phyloP scores from a whole-genome alignment of 2,888 invertebrate genomes.

The Drepana falcataria region DNA sequence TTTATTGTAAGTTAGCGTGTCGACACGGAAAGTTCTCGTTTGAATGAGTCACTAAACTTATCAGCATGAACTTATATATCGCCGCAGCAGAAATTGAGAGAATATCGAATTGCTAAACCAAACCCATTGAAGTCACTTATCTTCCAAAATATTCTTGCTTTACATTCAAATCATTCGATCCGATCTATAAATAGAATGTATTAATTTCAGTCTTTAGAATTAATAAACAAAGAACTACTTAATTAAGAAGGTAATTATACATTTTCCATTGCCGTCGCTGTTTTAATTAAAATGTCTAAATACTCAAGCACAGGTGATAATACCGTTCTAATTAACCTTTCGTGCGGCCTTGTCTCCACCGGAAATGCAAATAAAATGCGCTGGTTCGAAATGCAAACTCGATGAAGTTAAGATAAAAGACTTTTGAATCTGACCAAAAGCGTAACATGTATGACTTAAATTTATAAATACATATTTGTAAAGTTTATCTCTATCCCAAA shows the following conservation, averaged over 20 bases:
- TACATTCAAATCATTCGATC: no score
- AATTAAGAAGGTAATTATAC: background rate
- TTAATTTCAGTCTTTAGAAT: no score
- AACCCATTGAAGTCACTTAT: no score
- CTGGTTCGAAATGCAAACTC: slow-evolving; percentile 4
- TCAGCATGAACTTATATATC: slow-evolving; percentile 15
- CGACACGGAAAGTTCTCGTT: slow-evolving; percentile 18
- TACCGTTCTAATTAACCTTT: slow-evolving; percentile 50
- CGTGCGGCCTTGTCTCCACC: slow-evolving; percentile 42
- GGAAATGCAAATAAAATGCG: slow-evolving; percentile 35
- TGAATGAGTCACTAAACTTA: slow-evolving; percentile 17
- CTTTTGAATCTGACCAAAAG: no score
- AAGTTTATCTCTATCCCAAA: no score
- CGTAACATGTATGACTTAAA: no score
- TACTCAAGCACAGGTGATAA: slow-evolving; percentile 3
- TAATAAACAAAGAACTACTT: no score
- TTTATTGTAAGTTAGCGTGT: slow-evolving; percentile 20
- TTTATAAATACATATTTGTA: no score
- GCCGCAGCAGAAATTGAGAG: slow-evolving; percentile 14
- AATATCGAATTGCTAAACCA: slow-evolving; percentile 5
- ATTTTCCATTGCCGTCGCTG: slow-evolving; percentile 8
- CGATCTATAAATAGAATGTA: no score
- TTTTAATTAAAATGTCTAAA: background rate
- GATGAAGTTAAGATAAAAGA: no score
- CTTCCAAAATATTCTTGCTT: no score